phyloP scores from a whole-genome alignment of 2,888 invertebrate species.

The Bombylius discolor region DNA sequence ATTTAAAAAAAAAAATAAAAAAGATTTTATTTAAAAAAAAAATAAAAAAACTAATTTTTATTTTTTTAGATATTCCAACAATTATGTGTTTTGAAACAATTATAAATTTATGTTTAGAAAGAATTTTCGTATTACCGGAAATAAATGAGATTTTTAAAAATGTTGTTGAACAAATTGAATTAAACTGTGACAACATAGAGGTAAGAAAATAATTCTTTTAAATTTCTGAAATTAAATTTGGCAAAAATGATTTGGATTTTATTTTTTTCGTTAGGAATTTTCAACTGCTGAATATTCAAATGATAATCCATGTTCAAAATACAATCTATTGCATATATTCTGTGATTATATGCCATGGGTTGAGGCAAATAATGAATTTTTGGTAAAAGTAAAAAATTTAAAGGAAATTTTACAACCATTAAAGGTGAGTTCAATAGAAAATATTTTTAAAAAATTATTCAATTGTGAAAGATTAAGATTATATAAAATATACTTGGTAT shows the following conservation, averaged over 20 bases:
- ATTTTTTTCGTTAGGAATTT: neutral
- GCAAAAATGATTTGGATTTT: neutral
- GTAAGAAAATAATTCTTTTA: neutral
- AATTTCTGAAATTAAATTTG: too few species aligned
- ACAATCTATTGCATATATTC: neutral
- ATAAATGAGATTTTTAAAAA: slow-evolving; percentile 4
- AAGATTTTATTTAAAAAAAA: neutral
- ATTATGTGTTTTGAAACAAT: slow-evolving; percentile 12
- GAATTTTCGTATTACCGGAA: slow-evolving; percentile 6
- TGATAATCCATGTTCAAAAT: neutral
- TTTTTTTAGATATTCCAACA: slow-evolving; percentile 8
- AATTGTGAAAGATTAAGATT: too few species aligned
- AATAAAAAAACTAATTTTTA: neutral
- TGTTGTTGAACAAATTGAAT: neutral
- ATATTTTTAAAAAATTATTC: neutral
- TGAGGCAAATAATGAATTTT: neutral
- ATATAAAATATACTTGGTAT: too few species aligned
- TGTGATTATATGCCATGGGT: neutral
- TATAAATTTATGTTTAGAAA: slow-evolving; percentile 10
- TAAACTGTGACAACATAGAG: neutral
- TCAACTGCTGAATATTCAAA: neutral
- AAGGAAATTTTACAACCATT: neutral
- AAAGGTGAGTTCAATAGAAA: neutral
- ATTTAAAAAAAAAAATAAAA: too few species aligned
- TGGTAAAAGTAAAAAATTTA: neutral